Percentiles rank a stretch among this genome's conserved stretches.
Evolutionary conservation across 2,113 vertebrate species (phyloP).

Genomic region (Neodon shergylaensis): DNA sequence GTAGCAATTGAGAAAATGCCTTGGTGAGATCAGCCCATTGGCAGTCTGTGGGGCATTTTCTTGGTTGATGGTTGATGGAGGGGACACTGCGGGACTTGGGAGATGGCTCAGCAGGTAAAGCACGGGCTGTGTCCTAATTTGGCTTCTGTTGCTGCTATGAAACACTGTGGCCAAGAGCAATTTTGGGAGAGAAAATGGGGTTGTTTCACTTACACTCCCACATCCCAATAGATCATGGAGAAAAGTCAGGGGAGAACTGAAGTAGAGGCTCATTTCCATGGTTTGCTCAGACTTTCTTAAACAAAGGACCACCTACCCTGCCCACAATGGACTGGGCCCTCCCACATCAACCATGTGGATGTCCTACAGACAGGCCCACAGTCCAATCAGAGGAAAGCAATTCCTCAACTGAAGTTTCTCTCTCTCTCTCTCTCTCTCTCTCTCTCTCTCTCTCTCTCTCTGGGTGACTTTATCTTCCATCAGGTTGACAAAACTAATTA

Average conservation of each 20-base stretch:
- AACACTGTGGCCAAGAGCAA: not conserved
- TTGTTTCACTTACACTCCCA: not conserved
- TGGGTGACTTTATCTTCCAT: not conserved
- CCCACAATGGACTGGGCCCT: not conserved
- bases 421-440: not conserved
- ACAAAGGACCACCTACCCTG: not conserved
- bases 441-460: too few relatives aligned
- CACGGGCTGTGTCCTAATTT: not conserved
- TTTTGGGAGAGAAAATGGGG: not conserved
- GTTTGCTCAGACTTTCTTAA: not conserved
- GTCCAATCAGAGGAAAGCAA: not conserved
- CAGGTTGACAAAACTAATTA: not conserved
- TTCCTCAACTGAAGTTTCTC: not conserved
- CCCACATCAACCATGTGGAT: not conserved
- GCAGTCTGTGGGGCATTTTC: too few relatives aligned
- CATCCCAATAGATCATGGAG: not conserved
- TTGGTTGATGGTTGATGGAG: too few relatives aligned
- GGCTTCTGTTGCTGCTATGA: not conserved
- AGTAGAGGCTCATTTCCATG: not conserved
- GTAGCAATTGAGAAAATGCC: too few relatives aligned
- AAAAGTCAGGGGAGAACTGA: not conserved
- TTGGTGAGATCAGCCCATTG: too few relatives aligned
- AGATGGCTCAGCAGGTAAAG: not conserved
- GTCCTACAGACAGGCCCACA: not conserved
- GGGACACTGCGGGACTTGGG: not conserved